Evolutionary conservation across 2,797 vertebrate species (phyloP).

Genomic region (Denticeps clupeoides): DNA sequence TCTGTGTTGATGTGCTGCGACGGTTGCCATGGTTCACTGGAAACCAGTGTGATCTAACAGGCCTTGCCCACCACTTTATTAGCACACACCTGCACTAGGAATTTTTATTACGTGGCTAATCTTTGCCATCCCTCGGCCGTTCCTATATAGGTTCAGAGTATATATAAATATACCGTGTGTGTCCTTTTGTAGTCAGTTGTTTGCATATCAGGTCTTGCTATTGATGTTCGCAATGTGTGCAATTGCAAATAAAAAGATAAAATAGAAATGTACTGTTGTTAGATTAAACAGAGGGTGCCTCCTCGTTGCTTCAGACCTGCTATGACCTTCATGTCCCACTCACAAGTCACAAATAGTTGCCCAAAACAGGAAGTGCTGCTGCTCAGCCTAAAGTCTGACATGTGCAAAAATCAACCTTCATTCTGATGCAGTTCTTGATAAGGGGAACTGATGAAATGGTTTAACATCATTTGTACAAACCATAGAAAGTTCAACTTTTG

Average conservation of each 20-base stretch:
- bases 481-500: no score
- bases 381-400: neutral
- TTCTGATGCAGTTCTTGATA: no score
- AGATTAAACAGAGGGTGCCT: no score
- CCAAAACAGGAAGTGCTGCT: neutral
- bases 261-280: no score
- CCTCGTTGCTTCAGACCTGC: neutral
- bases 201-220: no score
- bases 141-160: conserved; percentile 3
- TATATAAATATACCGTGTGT: no score
- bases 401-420: neutral
- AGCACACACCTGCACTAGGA: conserved; percentile 28
- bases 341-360: neutral
- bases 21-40: conserved; percentile 10
- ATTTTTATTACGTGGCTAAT: conserved; percentile 30
- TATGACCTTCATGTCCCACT: neutral
- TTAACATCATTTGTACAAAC: no score
- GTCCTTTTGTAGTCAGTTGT: no score
- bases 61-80: conserved; percentile 17
- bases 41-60: conserved; percentile 23
- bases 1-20: neutral
- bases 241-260: no score
- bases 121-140: conserved; percentile 13
- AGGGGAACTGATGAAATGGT: no score
- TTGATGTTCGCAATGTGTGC: no score